Base-by-base conservation (phyloP, 2,113 vertebrate species). In the Plecotus auritus region DNA sequence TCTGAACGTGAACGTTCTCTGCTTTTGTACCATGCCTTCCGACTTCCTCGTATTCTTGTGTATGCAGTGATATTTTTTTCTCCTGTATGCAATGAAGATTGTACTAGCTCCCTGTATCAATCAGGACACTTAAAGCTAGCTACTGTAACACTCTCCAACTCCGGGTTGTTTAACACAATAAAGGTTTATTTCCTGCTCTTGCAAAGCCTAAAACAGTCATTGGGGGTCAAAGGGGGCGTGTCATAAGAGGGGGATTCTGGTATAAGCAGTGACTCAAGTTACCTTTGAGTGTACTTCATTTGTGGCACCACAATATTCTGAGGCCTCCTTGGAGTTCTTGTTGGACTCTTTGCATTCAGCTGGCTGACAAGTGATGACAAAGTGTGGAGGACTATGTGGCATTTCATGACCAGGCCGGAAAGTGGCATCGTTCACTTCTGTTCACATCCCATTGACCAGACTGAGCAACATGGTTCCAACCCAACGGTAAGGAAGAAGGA, bases 131-230 rank as follows among this genome's bases (percentile, higher is more conserved):
- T 18, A 66, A n/a, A 73, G 69, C 45, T 67, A 74, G 23, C 40
- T 86, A 7, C 78, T 82, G 7, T 76, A 89, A 37, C 11, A 80
- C 14, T 76, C 4, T 16, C 66, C 32, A 95, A 73, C 73, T 82
- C 30, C 18, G 37, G 28, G 85, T 76, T 70, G 9, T 4, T 42
- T 76, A 77, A 17, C 10, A 45, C 40, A 40, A 10, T 74, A 59
- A 83, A 64, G 5, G 14, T 95, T 86, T 89, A n/a, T 45, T 95
- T 73, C 61, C 7, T 87, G 23, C n/a, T 95, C 54, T 82, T 64
- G 49, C 37, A 85, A 77, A 89, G 10, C 42, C 14, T 91, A 54
- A 51, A 61, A 14, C 12, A 64, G 64, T 12, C 70, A 40, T 51
- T 35, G 42, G 28, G 2, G 20, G 20, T 87, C 9, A 22, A 64